A percentile compares a stretch with the other conserved stretches of the same genome.
phyloP scores from a whole-genome alignment of 2,797 vertebrate genomes.

The Liparis tanakae region DNA sequence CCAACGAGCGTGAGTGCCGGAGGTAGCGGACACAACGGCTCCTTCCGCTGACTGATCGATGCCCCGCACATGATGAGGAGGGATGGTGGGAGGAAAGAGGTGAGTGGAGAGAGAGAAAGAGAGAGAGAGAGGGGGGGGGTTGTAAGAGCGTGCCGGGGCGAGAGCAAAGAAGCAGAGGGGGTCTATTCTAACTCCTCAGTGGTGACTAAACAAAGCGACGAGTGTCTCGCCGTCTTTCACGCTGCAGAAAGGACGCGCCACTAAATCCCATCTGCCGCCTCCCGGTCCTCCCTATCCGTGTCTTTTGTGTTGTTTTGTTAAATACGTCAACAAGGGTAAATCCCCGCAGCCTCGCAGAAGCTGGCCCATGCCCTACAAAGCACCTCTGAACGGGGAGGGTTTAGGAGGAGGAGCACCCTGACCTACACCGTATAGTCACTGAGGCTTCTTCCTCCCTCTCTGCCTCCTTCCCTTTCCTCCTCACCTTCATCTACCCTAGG shows the following conservation, averaged over 20 bases:
- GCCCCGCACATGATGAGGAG: conserved; percentile 21
- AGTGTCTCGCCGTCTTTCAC: conserved; percentile 59
- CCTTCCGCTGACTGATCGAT: conserved; percentile 42
- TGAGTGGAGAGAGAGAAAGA: not conserved
- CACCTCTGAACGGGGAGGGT: conserved; percentile 47
- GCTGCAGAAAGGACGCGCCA: conserved; percentile 55
- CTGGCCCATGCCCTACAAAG: conserved; percentile 62
- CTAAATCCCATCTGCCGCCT: conserved; percentile 64
- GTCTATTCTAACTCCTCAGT: conserved; percentile 35
- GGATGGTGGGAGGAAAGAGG: conserved; percentile 35
- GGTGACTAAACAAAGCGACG: conserved; percentile 69
- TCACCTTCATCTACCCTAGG: conserved; percentile 73
- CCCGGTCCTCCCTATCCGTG: conserved; percentile 27
- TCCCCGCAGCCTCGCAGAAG: conserved; percentile 56
- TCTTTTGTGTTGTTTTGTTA: not conserved
- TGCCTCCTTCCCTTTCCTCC: conserved; percentile 70
- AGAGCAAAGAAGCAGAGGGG: conserved; percentile 16
- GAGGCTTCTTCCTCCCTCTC: conserved; percentile 68
- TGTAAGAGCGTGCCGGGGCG: conserved; percentile 17
- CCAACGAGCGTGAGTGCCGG: conserved; percentile 21
- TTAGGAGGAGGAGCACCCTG: conserved; percentile 34
- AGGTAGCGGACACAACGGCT: conserved; percentile 40
- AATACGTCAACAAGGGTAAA: conserved; percentile 71
- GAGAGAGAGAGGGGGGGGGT: not conserved
- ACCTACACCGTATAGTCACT: conserved; percentile 74